These are phyloP conservation scores for Oryzias melastigma DNA, from an alignment of 2,113 vertebrate species.

Conservation along the genomic window DNA sequence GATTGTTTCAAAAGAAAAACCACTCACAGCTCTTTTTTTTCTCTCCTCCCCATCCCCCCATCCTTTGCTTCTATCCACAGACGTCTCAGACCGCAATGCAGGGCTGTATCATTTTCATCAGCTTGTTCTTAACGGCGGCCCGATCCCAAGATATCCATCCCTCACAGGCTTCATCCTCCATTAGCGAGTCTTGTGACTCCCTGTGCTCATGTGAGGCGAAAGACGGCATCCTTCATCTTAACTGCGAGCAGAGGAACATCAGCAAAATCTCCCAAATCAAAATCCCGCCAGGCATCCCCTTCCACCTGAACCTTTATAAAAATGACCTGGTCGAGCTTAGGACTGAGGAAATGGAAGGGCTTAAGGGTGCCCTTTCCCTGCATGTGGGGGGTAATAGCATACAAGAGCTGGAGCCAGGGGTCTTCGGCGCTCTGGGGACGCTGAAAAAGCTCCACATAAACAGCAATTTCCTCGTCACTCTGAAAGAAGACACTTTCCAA, in stretches of 20 bases:
- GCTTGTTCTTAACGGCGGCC: constrained; percentile 72
- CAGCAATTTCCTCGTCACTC: constrained; percentile 93
- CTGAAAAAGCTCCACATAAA: constrained; percentile 97
- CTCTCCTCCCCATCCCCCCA: constrained; percentile 18
- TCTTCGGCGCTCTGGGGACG: constrained; percentile 87
- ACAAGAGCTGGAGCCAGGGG: constrained; percentile 91
- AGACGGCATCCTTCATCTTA: constrained; percentile 86
- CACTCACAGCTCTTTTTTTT: constrained; percentile 20
- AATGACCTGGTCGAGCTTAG: constrained; percentile 87
- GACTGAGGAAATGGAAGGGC: constrained; percentile 85
- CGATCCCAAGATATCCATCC: constrained; percentile 75
- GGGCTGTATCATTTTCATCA: constrained; percentile 82
- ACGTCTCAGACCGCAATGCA: constrained; percentile 81
- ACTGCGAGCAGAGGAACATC: constrained; percentile 91
- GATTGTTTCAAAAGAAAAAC: not conserved
- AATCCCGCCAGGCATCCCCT: constrained; percentile 85
- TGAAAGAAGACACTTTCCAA: constrained; percentile 93
- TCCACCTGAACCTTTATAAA: constrained; percentile 92
- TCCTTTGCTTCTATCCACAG: constrained; percentile 50
- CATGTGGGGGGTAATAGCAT: constrained; percentile 96
- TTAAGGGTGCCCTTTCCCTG: constrained; percentile 87
- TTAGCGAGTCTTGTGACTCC: constrained; percentile 83
- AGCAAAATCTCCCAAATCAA: constrained; percentile 87
- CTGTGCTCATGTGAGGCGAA: constrained; percentile 91
- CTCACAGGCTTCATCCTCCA: constrained; percentile 68